Percentiles rank a stretch among this genome's conserved stretches.
Evolutionary conservation across 1,140 invertebrate species (phyloP).

Genomic region (Drosophila navojoa): DNA sequence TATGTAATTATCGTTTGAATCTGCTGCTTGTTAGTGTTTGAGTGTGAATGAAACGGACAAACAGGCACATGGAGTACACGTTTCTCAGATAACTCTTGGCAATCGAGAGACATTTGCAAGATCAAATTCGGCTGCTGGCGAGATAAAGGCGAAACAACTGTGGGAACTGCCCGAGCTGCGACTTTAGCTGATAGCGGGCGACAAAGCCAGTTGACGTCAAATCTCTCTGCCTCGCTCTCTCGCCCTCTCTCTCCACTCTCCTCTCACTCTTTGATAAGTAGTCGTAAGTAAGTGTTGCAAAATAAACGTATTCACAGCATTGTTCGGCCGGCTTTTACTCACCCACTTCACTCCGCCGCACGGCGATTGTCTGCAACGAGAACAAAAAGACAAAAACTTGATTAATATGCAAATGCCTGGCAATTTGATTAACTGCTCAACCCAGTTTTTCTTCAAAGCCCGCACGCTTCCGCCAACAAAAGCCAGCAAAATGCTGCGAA

Average conservation of each 20-base stretch:
- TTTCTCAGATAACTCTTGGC: constrained; percentile 25
- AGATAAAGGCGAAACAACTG: constrained; percentile 18
- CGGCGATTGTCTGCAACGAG: constrained; percentile 46
- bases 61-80: constrained; percentile 23
- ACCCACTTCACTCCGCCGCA: constrained; percentile 25
- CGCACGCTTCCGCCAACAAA: constrained; percentile 61
- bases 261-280: constrained; percentile 22
- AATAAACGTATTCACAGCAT: constrained; percentile 43
- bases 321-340: constrained; percentile 42
- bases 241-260: too few species aligned
- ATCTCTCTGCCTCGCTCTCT: background rate
- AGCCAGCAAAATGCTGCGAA: constrained; percentile 23
- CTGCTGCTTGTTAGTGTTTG: constrained; percentile 50
- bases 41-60: constrained; percentile 48
- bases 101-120: constrained; percentile 18
- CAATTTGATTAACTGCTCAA: constrained; percentile 74
- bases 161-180: constrained; percentile 23
- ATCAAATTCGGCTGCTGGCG: background rate
- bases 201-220: constrained; percentile 40
- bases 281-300: constrained; percentile 27
- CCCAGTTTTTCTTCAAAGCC: constrained; percentile 55
- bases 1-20: constrained; percentile 20
- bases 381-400: constrained; percentile 62
- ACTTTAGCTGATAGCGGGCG: constrained; percentile 33
- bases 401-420: constrained; percentile 75